phyloP scores from a whole-genome alignment of 2,797 vertebrate genomes.

The Simalia tracyae region DNA sequence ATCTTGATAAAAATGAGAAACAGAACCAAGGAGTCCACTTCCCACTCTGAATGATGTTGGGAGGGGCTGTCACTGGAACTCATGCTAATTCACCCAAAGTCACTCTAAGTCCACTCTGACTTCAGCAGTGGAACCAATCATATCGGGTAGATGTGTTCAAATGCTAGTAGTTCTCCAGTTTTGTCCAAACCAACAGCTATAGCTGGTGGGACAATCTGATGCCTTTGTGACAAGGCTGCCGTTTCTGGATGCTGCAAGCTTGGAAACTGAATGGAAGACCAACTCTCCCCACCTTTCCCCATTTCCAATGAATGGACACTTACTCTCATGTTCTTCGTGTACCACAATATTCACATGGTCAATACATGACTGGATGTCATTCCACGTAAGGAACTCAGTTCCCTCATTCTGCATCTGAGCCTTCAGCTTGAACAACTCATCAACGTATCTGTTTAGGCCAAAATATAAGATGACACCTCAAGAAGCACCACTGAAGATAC shows the following conservation, averaged over 20 bases:
- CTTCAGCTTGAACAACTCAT: conserved; percentile 90
- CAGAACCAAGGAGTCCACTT: not conserved
- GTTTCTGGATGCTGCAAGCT: too few relatives aligned
- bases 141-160: not conserved
- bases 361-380: conserved; percentile 93
- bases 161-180: not conserved
- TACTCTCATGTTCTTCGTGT: conserved; percentile 93
- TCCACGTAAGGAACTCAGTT: conserved; percentile 90
- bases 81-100: not conserved
- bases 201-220: not conserved
- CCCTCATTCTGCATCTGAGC: conserved; percentile 78
- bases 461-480: not conserved
- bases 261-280: not conserved
- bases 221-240: too few relatives aligned
- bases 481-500: not conserved
- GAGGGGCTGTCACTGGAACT: not conserved
- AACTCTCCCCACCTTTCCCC: not conserved
- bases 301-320: conserved; percentile 50
- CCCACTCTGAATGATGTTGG: not conserved
- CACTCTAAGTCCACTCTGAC: not conserved
- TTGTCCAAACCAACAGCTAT: too few relatives aligned
- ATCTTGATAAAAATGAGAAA: not conserved
- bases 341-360: conserved; percentile 89
- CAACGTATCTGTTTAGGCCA: conserved; percentile 84
- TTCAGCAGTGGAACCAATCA: not conserved